phyloP scores from a whole-genome alignment of 2,888 invertebrate genomes.

The Frankliniella fusca region DNA sequence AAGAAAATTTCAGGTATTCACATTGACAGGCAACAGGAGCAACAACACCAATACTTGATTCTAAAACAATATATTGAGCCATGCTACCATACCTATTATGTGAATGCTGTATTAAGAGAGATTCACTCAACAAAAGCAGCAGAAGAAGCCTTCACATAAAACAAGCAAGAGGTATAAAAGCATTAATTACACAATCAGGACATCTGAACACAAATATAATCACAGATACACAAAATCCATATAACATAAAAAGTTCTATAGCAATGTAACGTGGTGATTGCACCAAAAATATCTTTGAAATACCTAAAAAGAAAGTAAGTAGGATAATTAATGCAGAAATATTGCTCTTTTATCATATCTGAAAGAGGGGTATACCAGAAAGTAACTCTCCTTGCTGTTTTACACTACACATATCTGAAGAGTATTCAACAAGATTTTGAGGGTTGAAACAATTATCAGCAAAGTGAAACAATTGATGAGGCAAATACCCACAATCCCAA shows the following conservation, averaged over 20 bases:
- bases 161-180: neutral
- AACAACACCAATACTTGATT: too few species aligned
- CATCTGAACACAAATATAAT: neutral
- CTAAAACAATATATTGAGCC: too few species aligned
- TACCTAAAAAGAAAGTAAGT: neutral
- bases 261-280: neutral
- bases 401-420: neutral
- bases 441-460: conserved; percentile 2
- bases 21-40: too few species aligned
- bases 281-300: conserved; percentile 5
- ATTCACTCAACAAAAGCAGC: too few species aligned
- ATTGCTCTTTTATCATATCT: neutral
- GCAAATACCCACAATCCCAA: neutral
- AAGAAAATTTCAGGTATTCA: too few species aligned
- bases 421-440: neutral
- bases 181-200: neutral
- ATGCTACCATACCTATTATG: too few species aligned
- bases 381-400: neutral
- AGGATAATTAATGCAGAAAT: neutral
- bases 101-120: too few species aligned
- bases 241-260: neutral
- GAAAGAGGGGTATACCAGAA: too few species aligned
- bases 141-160: neutral
- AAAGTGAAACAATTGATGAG: neutral
- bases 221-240: conserved; percentile 8